Evolutionary conservation across 1,140 invertebrate genomes (phyloP).

Genomic region (Halyomorpha halys): DNA sequence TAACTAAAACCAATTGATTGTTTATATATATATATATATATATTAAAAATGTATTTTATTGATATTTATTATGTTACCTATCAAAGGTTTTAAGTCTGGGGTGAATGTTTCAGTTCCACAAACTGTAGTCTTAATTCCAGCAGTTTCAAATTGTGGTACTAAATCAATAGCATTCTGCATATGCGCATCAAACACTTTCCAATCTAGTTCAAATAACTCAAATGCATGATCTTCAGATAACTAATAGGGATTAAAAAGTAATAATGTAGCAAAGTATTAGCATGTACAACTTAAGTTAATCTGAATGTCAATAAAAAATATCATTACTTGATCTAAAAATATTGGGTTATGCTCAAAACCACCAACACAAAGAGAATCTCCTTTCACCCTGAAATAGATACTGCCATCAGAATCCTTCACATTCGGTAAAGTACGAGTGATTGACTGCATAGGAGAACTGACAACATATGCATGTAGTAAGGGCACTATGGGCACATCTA

Average conservation of each 20-base stretch:
- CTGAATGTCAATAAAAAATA: not conserved
- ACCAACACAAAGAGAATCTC: slow-evolving; percentile 69
- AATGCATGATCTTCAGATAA: slow-evolving; percentile 67
- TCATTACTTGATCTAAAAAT: slow-evolving; percentile 56
- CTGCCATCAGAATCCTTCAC: slow-evolving; percentile 73
- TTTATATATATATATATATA: no score
- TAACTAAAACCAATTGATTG: not conserved
- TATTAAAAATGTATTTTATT: not conserved
- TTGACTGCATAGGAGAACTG: slow-evolving; percentile 60
- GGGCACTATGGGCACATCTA: slow-evolving; percentile 60
- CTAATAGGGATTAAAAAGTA: slow-evolving; percentile 35
- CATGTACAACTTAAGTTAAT: not conserved
- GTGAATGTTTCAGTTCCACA: slow-evolving; percentile 81
- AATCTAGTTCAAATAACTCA: slow-evolving; percentile 73
- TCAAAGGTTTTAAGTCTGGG: slow-evolving; percentile 78
- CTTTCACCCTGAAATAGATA: slow-evolving; percentile 74
- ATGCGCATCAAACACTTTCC: slow-evolving; percentile 68
- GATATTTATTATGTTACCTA: slow-evolving; percentile 41
- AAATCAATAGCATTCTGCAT: slow-evolving; percentile 59
- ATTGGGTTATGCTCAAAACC: slow-evolving; percentile 79
- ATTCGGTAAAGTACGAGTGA: slow-evolving; percentile 58
- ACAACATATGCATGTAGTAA: slow-evolving; percentile 86
- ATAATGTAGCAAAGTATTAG: not conserved
- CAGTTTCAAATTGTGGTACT: slow-evolving; percentile 56
- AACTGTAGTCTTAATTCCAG: slow-evolving; percentile 74